These are phyloP conservation scores for Cryptoprocta ferox DNA, from an alignment of 2,797 vertebrate species.

Conservation along the genomic window DNA sequence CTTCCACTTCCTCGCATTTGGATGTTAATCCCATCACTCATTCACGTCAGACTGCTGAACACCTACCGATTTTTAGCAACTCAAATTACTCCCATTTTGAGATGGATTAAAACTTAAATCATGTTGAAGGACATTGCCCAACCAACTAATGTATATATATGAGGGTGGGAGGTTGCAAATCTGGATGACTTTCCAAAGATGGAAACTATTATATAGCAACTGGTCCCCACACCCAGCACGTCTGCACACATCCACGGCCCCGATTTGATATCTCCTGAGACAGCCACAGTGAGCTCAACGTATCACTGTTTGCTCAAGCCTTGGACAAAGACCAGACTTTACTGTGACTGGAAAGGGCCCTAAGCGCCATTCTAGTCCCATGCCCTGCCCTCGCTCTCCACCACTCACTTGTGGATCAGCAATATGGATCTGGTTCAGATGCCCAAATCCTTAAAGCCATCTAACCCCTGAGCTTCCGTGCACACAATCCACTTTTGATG, in stretches of 20 bases:
- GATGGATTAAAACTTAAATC: background rate
- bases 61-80: background rate
- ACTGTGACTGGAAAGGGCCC: background rate
- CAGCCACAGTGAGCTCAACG: background rate
- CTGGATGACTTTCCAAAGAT: background rate
- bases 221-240: background rate
- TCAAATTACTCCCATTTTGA: constrained; percentile 17
- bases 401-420: background rate
- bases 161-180: background rate
- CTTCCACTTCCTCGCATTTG: background rate
- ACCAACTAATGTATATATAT: background rate
- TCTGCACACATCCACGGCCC: background rate
- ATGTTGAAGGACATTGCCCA: background rate
- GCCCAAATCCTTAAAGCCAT: background rate
- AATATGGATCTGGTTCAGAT: background rate
- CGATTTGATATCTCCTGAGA: background rate
- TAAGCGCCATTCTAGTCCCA: background rate
- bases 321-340: background rate
- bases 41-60: background rate
- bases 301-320: background rate
- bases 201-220: background rate
- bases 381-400: background rate
- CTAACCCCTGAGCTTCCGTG: background rate
- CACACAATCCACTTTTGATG: background rate
- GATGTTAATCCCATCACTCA: background rate